These are phyloP conservation scores for Sisyra terminalis DNA, from an alignment of 2,888 invertebrate species.

Conservation along the genomic window DNA sequence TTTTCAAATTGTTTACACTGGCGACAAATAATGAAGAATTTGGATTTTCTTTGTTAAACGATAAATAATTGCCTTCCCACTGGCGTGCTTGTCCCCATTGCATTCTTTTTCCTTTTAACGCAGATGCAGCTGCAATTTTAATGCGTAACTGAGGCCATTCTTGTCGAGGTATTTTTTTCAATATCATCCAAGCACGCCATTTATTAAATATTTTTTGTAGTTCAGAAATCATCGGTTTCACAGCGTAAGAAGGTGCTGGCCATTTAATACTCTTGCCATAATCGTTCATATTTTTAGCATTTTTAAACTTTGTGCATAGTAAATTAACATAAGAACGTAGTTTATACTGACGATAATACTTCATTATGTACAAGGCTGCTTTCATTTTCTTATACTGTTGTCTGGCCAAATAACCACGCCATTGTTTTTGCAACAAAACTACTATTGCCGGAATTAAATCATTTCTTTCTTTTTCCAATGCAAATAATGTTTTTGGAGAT, in stretches of 20 bases:
- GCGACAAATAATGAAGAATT: slow-evolving; percentile 46
- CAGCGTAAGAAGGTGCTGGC: slow-evolving; percentile 62
- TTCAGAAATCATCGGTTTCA: slow-evolving; percentile 40
- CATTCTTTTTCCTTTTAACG: slow-evolving; percentile 43
- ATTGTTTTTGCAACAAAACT: slow-evolving; percentile 86
- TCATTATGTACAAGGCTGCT: slow-evolving; percentile 69
- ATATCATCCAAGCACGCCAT: slow-evolving; percentile 79
- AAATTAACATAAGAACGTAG: slow-evolving; percentile 51
- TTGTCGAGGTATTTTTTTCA: slow-evolving; percentile 59
- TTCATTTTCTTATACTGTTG: slow-evolving; percentile 67
- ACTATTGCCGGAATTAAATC: slow-evolving; percentile 83
- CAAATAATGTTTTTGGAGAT: slow-evolving; percentile 80
- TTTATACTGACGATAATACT: slow-evolving; percentile 66
- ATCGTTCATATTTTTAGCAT: slow-evolving; percentile 48
- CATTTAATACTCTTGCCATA: slow-evolving; percentile 65
- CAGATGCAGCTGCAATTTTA: slow-evolving; percentile 62
- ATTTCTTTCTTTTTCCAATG: slow-evolving; percentile 72
- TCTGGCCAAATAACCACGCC: slow-evolving; percentile 55
- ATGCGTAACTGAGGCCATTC: slow-evolving; percentile 80
- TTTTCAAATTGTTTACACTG: slow-evolving; percentile 49
- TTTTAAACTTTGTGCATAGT: slow-evolving; percentile 43
- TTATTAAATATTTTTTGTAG: slow-evolving; percentile 49
- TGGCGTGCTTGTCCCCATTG: slow-evolving; percentile 62
- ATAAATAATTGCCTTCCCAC: slow-evolving; percentile 76
- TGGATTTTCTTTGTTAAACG: slow-evolving; percentile 47